A percentile compares a stretch with the other conserved stretches of the same genome.
phyloP scores from a whole-genome alignment of 2,113 vertebrate genomes.

The Argyrosomus japonicus region DNA sequence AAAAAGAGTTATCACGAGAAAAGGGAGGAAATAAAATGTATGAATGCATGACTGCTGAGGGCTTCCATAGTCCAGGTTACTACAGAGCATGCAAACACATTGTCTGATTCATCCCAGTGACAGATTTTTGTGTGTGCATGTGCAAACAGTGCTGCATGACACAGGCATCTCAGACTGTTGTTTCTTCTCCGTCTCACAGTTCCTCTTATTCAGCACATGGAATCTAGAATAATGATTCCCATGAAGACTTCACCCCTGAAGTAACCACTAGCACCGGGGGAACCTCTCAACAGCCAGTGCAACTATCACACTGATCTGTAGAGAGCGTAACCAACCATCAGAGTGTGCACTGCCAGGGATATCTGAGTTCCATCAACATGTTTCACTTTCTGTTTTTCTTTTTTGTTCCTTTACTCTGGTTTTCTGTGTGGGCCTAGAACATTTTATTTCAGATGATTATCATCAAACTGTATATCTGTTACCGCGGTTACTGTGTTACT shows the following conservation, averaged over 20 bases:
- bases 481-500: slow-evolving; percentile 48
- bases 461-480: slow-evolving; percentile 39
- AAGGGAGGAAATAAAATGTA: too few species aligned
- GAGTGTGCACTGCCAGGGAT: slow-evolving; percentile 66
- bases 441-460: slow-evolving; percentile 19
- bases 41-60: too few species aligned
- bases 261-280: slow-evolving; percentile 69
- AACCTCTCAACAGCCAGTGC: slow-evolving; percentile 34
- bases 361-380: slow-evolving; percentile 34
- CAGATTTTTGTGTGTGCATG: background rate
- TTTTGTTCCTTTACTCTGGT: slow-evolving; percentile 3
- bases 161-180: background rate
- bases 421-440: slow-evolving; percentile 35
- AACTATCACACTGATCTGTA: slow-evolving; percentile 35
- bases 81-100: background rate
- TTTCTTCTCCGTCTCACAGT: slow-evolving; percentile 82
- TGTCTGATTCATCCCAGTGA: background rate
- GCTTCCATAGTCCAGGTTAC: background rate
- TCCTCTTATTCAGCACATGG: slow-evolving; percentile 99
- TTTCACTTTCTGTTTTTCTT: slow-evolving; percentile 42
- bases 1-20: too few species aligned
- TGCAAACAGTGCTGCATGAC: background rate
- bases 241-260: slow-evolving; percentile 93
- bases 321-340: slow-evolving; percentile 45
- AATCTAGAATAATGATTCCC: slow-evolving; percentile 99